Evolutionary conservation across 2,113 vertebrate genomes (phyloP).

Genomic region (Ailuropoda melanoleuca): DNA sequence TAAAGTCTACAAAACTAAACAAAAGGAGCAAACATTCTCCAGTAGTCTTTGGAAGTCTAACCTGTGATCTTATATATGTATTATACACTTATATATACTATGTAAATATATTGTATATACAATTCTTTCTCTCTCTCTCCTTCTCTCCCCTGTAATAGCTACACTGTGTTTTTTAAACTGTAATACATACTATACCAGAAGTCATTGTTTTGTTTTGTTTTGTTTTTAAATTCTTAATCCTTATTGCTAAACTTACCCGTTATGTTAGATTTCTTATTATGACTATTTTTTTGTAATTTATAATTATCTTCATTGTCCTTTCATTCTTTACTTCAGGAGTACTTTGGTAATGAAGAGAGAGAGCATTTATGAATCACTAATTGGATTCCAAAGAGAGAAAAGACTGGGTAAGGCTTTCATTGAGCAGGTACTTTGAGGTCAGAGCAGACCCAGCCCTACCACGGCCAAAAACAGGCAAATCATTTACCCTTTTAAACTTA

Average conservation of each 20-base stretch:
- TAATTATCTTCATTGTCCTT: neutral
- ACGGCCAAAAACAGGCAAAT: neutral
- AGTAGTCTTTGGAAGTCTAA: neutral
- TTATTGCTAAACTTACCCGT: neutral
- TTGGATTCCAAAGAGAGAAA: neutral
- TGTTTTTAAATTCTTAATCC: neutral
- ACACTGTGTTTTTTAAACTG: neutral
- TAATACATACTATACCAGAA: neutral
- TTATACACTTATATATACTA: neutral
- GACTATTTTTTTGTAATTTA: neutral
- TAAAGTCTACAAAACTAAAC: neutral
- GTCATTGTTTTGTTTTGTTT: neutral
- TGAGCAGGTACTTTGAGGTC: neutral
- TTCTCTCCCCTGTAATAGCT: neutral
- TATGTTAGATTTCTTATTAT: neutral
- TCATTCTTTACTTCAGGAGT: neutral
- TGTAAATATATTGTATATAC: neutral
- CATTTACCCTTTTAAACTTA: neutral
- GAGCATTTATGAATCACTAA: neutral
- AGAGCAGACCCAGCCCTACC: fast-evolving
- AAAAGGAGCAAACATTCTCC: neutral
- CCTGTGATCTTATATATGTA: neutral
- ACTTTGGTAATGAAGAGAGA: neutral
- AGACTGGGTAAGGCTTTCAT: fast-evolving
- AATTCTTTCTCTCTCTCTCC: neutral